Percentiles rank a stretch among this genome's conserved stretches.
Conservation (phyloP, 2,888 invertebrate genomes). For the Drosophila bunnanda region DNA sequence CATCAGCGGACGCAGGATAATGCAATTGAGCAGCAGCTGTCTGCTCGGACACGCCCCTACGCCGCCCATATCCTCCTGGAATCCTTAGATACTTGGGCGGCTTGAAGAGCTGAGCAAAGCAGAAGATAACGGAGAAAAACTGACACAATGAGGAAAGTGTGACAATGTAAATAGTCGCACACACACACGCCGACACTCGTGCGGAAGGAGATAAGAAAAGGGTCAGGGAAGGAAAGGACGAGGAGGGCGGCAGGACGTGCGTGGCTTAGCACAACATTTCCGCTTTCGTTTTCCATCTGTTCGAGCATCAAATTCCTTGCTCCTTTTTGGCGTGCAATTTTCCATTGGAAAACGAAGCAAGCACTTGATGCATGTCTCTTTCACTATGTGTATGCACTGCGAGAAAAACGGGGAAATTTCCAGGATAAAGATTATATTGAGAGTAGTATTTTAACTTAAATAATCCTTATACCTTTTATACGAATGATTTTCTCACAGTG, state of each 20-base stretch:
- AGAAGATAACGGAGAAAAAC: conserved; percentile 22
- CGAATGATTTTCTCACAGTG: conserved; percentile 3
- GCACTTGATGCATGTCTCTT: conserved; percentile 52
- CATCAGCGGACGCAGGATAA: conserved; percentile 52
- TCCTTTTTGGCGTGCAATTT: conserved; percentile 52
- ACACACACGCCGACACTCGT: conserved; percentile 13
- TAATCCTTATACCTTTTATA: too few relatives aligned
- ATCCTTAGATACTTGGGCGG: conserved; percentile 14
- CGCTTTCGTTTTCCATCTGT: conserved; percentile 57
- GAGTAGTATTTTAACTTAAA: neutral
- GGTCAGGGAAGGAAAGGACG: conserved; percentile 2
- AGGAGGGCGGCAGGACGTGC: conserved; percentile 25
- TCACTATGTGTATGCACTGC: conserved; percentile 8
- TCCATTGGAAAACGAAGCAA: conserved; percentile 50
- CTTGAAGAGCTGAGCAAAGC: conserved; percentile 44
- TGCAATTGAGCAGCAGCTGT: conserved; percentile 50
- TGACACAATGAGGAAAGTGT: conserved; percentile 47
- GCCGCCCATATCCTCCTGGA: conserved; percentile 35
- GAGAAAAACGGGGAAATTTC: neutral
- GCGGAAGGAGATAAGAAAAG: conserved; percentile 20
- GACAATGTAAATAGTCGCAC: conserved; percentile 54
- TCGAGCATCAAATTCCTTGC: conserved; percentile 34
- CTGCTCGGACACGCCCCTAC: conserved; percentile 42
- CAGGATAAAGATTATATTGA: neutral
- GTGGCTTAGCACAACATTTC: conserved; percentile 62